phyloP scores from a whole-genome alignment of 2,888 invertebrate genomes.

The Drosophila rellima region DNA sequence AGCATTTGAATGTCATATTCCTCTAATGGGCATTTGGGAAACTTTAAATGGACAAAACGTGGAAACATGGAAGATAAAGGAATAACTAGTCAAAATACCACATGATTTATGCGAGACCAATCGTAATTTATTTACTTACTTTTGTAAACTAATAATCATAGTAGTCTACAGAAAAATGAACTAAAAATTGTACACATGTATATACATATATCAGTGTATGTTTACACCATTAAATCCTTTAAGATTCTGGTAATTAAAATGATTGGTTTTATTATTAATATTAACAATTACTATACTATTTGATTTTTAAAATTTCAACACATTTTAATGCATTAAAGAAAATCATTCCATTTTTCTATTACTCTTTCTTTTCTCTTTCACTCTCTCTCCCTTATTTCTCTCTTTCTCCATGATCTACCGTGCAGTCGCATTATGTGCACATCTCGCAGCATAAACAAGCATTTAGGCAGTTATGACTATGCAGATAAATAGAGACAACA shows the following conservation, averaged over 20 bases:
- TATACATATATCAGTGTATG: background rate
- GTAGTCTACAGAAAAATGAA: background rate
- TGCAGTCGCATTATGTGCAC: slow-evolving; percentile 5
- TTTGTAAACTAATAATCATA: background rate
- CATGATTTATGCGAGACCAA: background rate
- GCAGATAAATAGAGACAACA: background rate
- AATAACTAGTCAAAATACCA: background rate
- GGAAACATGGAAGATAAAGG: background rate
- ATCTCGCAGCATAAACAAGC: slow-evolving; percentile 28
- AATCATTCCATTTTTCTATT: background rate
- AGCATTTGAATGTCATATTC: slow-evolving; percentile 20
- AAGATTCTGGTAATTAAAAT: too few species aligned
- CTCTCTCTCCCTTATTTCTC: too few species aligned
- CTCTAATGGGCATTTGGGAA: slow-evolving; percentile 13
- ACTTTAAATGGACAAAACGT: slow-evolving; percentile 10
- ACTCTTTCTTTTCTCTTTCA: background rate
- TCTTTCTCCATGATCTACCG: background rate
- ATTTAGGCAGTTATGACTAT: slow-evolving; percentile 37
- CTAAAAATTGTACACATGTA: too few species aligned
- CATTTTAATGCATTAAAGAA: too few species aligned
- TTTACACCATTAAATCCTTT: too few species aligned
- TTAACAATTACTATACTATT: too few species aligned
- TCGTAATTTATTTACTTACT: background rate
- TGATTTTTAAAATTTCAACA: too few species aligned
- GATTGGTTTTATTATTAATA: too few species aligned